Evolutionary conservation across 2,888 invertebrate species (phyloP).

Genomic region (Metacarcinus magister): DNA sequence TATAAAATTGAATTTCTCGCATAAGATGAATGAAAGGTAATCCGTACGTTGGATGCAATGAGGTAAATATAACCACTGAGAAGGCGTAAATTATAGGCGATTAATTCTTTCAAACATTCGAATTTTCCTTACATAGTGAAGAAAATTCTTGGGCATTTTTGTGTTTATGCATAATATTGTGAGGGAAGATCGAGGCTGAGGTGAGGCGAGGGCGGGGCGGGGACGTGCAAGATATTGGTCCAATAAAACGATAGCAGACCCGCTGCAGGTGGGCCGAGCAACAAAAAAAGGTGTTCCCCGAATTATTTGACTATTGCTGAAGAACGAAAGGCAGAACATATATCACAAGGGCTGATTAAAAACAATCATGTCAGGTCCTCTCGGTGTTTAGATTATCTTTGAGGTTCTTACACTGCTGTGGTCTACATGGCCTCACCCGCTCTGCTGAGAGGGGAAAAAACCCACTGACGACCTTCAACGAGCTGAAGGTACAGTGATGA

Average conservation of each 20-base stretch:
- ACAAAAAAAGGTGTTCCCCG: neutral
- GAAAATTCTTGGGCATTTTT: constrained; percentile 18
- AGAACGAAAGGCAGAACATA: neutral
- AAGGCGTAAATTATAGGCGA: constrained; percentile 27
- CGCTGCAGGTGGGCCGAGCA: constrained; percentile 61
- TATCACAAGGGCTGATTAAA: neutral
- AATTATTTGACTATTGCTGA: constrained; percentile 58
- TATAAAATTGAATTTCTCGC: constrained; percentile 65
- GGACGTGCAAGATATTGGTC: constrained; percentile 33
- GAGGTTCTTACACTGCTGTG: neutral
- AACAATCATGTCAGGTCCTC: neutral
- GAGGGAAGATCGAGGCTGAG: constrained; percentile 40
- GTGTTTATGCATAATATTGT: constrained; percentile 43
- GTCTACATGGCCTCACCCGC: neutral
- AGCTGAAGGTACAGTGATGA: neutral
- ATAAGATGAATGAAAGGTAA: constrained; percentile 55
- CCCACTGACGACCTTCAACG: neutral
- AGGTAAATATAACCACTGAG: constrained; percentile 34
- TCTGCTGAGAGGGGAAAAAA: neutral
- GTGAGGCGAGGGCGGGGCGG: constrained; percentile 42
- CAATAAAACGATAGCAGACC: constrained; percentile 69
- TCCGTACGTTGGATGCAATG: constrained; percentile 1
- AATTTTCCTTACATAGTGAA: constrained; percentile 13
- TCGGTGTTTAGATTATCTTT: neutral
- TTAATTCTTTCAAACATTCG: constrained; percentile 5